Evolutionary conservation across 2,888 invertebrate species (phyloP).

Genomic region (Cabera pusaria): DNA sequence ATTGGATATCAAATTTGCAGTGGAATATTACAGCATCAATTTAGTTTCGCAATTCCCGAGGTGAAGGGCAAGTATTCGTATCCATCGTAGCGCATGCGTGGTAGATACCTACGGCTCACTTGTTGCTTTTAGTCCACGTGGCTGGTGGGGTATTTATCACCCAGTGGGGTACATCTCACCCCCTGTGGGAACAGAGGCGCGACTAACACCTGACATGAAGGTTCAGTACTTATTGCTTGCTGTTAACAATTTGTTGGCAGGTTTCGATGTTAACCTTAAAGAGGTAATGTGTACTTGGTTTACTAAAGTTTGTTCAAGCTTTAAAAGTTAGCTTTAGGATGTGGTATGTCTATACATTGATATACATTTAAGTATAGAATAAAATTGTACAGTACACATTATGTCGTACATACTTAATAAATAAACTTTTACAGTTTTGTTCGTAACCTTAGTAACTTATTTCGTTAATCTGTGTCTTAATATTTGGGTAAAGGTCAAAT

Average conservation of each 20-base stretch:
- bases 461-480: no score
- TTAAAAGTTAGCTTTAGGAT: no score
- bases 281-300: no score
- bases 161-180: conserved; percentile 23
- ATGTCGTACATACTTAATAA: no score
- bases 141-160: conserved; percentile 23
- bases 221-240: conserved; percentile 2
- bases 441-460: no score
- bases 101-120: conserved; percentile 47
- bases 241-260: conserved; percentile 4
- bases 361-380: no score
- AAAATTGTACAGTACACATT: no score
- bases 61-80: conserved; percentile 16
- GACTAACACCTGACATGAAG: conserved; percentile 46
- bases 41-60: conserved; percentile 36
- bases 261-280: conserved; percentile 1
- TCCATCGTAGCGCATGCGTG: conserved; percentile 68
- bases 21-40: conserved; percentile 64
- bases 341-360: no score
- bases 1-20: conserved; percentile 35
- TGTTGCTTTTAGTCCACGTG: conserved; percentile 70
- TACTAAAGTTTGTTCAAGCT: no score
- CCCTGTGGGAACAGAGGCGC: conserved; percentile 44
- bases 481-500: no score
- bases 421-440: no score